Conservation (phyloP, 2,113 vertebrate genomes). For the Candoia aspera region DNA sequence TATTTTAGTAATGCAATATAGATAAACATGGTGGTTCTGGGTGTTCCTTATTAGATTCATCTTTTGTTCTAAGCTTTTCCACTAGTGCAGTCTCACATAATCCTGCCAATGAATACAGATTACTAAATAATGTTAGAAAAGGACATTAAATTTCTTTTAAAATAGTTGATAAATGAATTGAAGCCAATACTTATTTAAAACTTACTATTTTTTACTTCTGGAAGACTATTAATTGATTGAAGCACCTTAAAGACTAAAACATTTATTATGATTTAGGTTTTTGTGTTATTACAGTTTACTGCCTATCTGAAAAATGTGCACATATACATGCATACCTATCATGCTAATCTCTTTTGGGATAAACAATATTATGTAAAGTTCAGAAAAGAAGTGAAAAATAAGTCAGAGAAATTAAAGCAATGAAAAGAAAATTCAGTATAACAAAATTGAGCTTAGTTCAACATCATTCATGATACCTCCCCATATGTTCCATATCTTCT, state of each 20-base stretch:
- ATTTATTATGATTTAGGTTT: background rate
- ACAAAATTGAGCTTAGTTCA: background rate
- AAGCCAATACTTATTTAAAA: background rate
- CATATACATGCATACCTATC: background rate
- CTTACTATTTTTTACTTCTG: background rate
- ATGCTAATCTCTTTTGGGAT: background rate
- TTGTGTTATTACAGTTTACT: background rate
- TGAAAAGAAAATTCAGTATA: background rate
- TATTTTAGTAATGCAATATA: too few species aligned
- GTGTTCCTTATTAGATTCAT: background rate
- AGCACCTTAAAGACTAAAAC: background rate
- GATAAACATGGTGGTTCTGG: background rate
- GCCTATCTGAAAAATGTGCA: background rate
- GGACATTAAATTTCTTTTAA: background rate
- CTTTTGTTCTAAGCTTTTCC: background rate
- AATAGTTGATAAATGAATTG: background rate
- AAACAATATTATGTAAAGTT: background rate
- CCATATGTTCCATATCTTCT: too few species aligned
- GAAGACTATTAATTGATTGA: background rate
- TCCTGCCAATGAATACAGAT: background rate
- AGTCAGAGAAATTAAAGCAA: background rate
- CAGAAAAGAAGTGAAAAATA: background rate
- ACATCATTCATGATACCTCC: background rate
- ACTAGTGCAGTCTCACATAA: background rate
- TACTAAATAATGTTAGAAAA: background rate